Evolutionary conservation across 2,888 invertebrate species (phyloP).

Genomic region (Drosophila birchii): DNA sequence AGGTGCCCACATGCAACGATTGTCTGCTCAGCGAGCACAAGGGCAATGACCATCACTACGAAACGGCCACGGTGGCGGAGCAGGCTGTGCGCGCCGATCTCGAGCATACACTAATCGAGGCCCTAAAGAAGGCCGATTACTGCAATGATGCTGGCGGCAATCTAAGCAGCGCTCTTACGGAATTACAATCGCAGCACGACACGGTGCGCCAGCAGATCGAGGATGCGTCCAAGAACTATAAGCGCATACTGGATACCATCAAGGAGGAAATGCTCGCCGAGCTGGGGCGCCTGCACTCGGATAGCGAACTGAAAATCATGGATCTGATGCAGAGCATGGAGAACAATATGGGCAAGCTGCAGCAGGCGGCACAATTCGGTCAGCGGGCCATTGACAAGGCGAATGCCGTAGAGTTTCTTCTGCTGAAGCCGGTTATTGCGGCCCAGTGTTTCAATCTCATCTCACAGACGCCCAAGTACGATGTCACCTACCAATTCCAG

Average conservation of each 20-base stretch:
- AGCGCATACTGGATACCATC: constrained; percentile 92
- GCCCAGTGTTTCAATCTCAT: constrained; percentile 91
- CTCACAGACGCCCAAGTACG: constrained; percentile 92
- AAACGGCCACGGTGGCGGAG: constrained; percentile 92
- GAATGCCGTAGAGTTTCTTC: constrained; percentile 93
- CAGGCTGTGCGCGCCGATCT: constrained; percentile 91
- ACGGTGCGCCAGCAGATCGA: constrained; percentile 93
- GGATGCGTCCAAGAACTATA: constrained; percentile 92
- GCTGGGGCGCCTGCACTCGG: constrained; percentile 91
- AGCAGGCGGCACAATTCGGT: constrained; percentile 94
- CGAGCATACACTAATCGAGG: constrained; percentile 90
- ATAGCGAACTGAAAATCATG: constrained; percentile 95
- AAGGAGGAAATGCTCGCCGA: constrained; percentile 91
- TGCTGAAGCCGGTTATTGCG: constrained; percentile 91
- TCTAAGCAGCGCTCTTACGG: constrained; percentile 92
- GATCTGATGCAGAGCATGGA: constrained; percentile 93
- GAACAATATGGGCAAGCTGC: constrained; percentile 92
- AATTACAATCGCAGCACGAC: constrained; percentile 94
- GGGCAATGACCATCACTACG: constrained; percentile 92
- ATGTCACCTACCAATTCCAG: constrained; percentile 91
- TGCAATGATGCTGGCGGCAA: constrained; percentile 91
- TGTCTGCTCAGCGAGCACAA: constrained; percentile 94
- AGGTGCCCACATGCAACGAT: constrained; percentile 94
- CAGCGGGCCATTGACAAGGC: constrained; percentile 92
- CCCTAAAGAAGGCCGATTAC: constrained; percentile 89